Evolutionary conservation across 2,888 invertebrate species (phyloP).

Genomic region (Volucella inflata): DNA sequence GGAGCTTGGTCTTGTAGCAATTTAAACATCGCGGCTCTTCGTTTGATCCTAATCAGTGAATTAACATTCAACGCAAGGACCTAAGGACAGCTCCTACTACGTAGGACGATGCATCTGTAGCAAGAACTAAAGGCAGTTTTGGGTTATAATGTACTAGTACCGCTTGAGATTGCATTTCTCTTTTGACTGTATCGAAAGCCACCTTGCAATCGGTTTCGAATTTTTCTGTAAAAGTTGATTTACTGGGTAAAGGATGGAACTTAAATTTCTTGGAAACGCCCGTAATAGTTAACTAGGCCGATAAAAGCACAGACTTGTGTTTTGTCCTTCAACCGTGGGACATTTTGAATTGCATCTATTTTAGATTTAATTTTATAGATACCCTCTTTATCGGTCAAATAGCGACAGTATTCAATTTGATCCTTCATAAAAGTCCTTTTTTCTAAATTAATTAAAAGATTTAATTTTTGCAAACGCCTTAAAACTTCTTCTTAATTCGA

Average conservation of each 20-base stretch:
- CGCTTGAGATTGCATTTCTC: no score
- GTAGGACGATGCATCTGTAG: background rate
- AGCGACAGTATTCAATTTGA: conserved; percentile 7
- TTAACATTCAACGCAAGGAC: background rate
- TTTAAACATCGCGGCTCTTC: no score
- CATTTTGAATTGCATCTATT: conserved; percentile 7
- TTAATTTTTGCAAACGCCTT: background rate
- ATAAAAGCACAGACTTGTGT: background rate
- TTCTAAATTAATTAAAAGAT: conserved; percentile 3
- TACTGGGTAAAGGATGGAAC: conserved; percentile 5
- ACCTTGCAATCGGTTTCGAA: no score
- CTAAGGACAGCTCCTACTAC: background rate
- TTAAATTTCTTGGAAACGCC: background rate
- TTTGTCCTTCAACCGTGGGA: background rate
- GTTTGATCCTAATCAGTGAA: no score
- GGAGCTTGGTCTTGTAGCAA: no score
- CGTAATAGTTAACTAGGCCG: no score
- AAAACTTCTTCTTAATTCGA: background rate
- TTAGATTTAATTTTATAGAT: background rate
- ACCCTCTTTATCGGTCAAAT: background rate
- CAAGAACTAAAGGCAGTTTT: no score
- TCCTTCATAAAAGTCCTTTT: conserved; percentile 2
- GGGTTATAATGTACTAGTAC: no score
- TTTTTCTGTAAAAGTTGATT: conserved; percentile 2
- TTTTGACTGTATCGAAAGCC: no score